A percentile compares a stretch with the other conserved stretches of the same genome.
phyloP scores from a whole-genome alignment of 2,888 invertebrate species.

The Lacanobia wlatinum region DNA sequence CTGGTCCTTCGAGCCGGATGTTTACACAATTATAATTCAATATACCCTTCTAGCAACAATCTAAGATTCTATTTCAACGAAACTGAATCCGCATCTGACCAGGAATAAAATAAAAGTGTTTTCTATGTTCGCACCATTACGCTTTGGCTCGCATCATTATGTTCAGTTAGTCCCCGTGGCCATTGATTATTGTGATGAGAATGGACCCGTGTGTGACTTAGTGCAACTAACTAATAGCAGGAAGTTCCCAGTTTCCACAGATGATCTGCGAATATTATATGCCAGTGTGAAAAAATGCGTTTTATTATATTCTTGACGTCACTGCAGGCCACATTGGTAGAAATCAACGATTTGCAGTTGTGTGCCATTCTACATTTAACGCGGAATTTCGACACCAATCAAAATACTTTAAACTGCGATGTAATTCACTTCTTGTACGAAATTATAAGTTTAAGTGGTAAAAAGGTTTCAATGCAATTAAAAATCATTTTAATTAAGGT shows the following conservation, averaged over 20 bases:
- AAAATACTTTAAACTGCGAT: not conserved
- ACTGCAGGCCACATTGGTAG: not conserved
- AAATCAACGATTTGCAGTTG: not conserved
- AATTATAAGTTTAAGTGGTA: too few relatives aligned
- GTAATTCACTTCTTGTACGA: not conserved
- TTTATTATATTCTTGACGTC: not conserved
- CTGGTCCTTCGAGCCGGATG: not conserved
- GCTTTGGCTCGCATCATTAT: slow-evolving; percentile 78
- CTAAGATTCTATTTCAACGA: slow-evolving; percentile 36
- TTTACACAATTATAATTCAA: too few relatives aligned
- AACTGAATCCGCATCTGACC: slow-evolving; percentile 65
- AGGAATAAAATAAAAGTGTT: slow-evolving; percentile 82
- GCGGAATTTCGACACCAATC: not conserved
- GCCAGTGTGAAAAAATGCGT: slow-evolving; percentile 21
- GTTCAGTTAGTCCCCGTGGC: slow-evolving; percentile 82
- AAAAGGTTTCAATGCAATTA: not conserved
- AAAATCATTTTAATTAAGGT: not conserved
- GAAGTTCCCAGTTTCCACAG: slow-evolving; percentile 74
- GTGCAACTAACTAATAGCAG: slow-evolving; percentile 62
- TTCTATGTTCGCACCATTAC: slow-evolving; percentile 85
- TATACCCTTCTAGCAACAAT: too few relatives aligned
- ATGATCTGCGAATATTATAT: slow-evolving; percentile 61
- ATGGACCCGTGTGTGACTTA: slow-evolving; percentile 73
- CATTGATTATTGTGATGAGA: slow-evolving; percentile 85
- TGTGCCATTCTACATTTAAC: not conserved